Percentiles rank a stretch among this genome's conserved stretches.
Conservation (phyloP, 2,888 invertebrate genomes). For the Oligia latruncula region DNA sequence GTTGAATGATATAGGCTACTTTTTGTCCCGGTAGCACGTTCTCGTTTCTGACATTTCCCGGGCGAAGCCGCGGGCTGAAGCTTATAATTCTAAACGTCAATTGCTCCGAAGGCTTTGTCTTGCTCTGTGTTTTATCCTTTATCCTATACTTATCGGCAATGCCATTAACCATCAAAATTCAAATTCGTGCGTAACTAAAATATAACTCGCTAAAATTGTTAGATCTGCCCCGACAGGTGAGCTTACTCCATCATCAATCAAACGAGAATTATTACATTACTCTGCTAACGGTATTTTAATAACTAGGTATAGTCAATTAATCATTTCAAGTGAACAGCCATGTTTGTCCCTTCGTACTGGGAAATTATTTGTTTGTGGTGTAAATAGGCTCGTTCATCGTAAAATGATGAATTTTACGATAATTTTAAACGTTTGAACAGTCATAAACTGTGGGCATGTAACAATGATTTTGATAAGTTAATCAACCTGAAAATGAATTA, state of each 20-base stretch:
- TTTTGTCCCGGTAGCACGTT: no score
- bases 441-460: not conserved
- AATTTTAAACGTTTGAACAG: not conserved
- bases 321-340: slow-evolving; percentile 61
- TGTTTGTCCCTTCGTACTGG: slow-evolving; percentile 19
- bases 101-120: not conserved
- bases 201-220: slow-evolving; percentile 24
- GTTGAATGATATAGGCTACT: no score
- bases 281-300: slow-evolving; percentile 69
- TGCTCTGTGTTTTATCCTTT: no score
- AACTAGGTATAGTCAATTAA: slow-evolving; percentile 68
- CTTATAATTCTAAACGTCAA: not conserved
- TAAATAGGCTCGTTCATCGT: slow-evolving; percentile 9
- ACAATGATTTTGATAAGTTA: not conserved
- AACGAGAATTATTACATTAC: slow-evolving; percentile 66
- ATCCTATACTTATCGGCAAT: not conserved
- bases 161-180: not conserved
- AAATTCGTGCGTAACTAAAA: slow-evolving; percentile 5
- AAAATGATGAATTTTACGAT: not conserved
- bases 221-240: slow-evolving; percentile 31
- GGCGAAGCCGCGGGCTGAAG: no score
- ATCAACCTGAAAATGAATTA: not conserved
- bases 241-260: slow-evolving; percentile 62
- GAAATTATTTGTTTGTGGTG: slow-evolving; percentile 16
- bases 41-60: no score